Evolutionary conservation across 2,113 vertebrate genomes (phyloP).

Genomic region (Lanius collurio): DNA sequence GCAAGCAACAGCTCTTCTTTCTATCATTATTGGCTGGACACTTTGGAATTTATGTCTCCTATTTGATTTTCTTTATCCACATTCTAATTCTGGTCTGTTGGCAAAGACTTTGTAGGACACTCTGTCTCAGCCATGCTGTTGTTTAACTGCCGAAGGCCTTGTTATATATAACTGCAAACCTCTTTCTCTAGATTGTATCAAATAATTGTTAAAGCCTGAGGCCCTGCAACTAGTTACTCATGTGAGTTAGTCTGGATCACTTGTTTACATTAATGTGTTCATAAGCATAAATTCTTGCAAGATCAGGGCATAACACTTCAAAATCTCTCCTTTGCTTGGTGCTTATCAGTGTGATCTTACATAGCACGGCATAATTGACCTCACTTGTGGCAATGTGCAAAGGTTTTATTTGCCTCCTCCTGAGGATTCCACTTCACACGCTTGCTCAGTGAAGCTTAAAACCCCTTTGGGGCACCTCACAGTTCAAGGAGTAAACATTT

Average conservation of each 20-base stretch:
- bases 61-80: background rate
- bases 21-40: background rate
- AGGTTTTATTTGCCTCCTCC: slow-evolving; percentile 9
- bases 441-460: slow-evolving; percentile 61
- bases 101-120: background rate
- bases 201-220: slow-evolving; percentile 45
- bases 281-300: background rate
- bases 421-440: slow-evolving; percentile 36
- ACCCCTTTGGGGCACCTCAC: slow-evolving; percentile 36
- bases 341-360: slow-evolving; percentile 38
- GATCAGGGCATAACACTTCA: background rate
- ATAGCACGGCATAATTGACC: background rate
- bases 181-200: slow-evolving; percentile 40
- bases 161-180: background rate
- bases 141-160: background rate
- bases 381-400: background rate
- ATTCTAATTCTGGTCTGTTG: background rate
- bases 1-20: background rate
- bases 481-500: slow-evolving; percentile 35
- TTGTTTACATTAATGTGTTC: background rate
- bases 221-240: background rate
- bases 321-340: background rate
- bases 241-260: background rate
- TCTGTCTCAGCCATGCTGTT: background rate
- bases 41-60: background rate